These are phyloP conservation scores for Ammospiza maritima DNA, from an alignment of 2,797 vertebrate species.

Conservation along the genomic window DNA sequence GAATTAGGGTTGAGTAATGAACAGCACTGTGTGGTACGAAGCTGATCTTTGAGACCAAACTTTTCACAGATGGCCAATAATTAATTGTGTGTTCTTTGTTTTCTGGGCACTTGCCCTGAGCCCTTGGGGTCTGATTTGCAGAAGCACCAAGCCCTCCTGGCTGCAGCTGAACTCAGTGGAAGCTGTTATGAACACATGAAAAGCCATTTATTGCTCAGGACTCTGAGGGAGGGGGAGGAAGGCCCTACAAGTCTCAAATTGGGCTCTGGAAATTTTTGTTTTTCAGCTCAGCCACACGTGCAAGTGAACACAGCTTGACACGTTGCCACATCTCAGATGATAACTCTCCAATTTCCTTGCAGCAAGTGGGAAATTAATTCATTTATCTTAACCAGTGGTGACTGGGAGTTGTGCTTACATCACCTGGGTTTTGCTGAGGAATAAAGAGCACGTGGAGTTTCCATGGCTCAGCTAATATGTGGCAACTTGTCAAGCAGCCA, in stretches of 20 bases:
- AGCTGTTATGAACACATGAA: slow-evolving; percentile 27
- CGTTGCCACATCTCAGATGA: background rate
- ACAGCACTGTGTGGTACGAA: background rate
- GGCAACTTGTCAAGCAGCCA: background rate
- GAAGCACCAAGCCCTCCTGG: slow-evolving; percentile 22
- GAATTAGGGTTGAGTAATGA: slow-evolving; percentile 30
- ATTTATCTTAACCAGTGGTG: background rate
- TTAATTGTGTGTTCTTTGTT: slow-evolving; percentile 47
- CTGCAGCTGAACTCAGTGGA: slow-evolving; percentile 29
- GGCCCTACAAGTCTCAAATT: background rate
- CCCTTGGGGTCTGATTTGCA: slow-evolving; percentile 52
- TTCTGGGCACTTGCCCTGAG: slow-evolving; percentile 29
- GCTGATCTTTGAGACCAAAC: slow-evolving; percentile 38
- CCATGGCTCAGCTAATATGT: slow-evolving; percentile 14
- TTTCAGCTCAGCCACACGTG: background rate
- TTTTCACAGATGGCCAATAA: slow-evolving; percentile 53
- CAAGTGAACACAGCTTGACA: background rate
- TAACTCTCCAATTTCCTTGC: background rate
- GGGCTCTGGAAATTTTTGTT: background rate
- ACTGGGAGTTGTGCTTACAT: background rate
- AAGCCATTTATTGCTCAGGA: slow-evolving; percentile 25
- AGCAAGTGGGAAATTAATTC: background rate
- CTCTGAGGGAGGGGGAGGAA: background rate
- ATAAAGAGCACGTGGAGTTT: slow-evolving; percentile 6
- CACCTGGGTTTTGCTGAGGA: slow-evolving; percentile 18